phyloP scores from a whole-genome alignment of 2,797 vertebrate genomes.

The Rhadinocentrus ornatus region DNA sequence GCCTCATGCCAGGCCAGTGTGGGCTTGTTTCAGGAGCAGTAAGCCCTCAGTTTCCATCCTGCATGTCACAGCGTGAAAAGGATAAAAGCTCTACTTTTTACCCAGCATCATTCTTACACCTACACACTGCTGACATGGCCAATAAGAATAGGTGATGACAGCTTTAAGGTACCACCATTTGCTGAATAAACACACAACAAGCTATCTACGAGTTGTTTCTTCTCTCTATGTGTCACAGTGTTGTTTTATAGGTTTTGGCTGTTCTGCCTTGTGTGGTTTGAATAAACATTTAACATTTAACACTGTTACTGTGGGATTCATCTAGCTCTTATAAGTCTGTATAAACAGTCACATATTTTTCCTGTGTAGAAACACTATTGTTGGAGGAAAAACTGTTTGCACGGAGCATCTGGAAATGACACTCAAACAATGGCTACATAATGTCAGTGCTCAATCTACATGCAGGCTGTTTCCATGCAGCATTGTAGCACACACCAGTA shows the following conservation, averaged over 20 bases:
- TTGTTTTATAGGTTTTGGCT: constrained; percentile 6
- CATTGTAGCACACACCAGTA: constrained; percentile 3
- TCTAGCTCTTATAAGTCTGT: constrained; percentile 7
- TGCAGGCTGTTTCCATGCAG: constrained; percentile 8
- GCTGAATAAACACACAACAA: constrained; percentile 3
- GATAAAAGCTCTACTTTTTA: constrained; percentile 34
- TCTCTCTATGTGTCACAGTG: constrained; percentile 1
- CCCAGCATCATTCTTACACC: constrained; percentile 45
- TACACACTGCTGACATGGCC: constrained; percentile 26
- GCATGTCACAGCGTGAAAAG: constrained; percentile 62
- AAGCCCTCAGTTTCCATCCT: constrained; percentile 26
- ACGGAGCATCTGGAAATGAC: constrained; percentile 40
- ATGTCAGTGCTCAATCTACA: constrained; percentile 20
- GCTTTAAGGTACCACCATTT: neutral
- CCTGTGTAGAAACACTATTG: constrained; percentile 23
- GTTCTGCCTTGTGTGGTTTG: constrained; percentile 5
- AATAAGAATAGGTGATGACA: constrained; percentile 12
- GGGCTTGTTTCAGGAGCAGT: constrained; percentile 59
- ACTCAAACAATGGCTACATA: constrained; percentile 58
- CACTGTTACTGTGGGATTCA: constrained; percentile 12
- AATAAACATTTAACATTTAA: constrained; percentile 20
- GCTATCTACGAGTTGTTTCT: neutral
- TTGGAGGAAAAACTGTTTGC: constrained; percentile 45
- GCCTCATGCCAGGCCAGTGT: constrained; percentile 50
- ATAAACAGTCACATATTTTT: constrained; percentile 35